Percentiles rank a stretch among this genome's conserved stretches.
These are phyloP conservation scores for Pristionchus maxplancki DNA, from an alignment of 2,888 invertebrate species.

Conservation along the genomic window DNA sequence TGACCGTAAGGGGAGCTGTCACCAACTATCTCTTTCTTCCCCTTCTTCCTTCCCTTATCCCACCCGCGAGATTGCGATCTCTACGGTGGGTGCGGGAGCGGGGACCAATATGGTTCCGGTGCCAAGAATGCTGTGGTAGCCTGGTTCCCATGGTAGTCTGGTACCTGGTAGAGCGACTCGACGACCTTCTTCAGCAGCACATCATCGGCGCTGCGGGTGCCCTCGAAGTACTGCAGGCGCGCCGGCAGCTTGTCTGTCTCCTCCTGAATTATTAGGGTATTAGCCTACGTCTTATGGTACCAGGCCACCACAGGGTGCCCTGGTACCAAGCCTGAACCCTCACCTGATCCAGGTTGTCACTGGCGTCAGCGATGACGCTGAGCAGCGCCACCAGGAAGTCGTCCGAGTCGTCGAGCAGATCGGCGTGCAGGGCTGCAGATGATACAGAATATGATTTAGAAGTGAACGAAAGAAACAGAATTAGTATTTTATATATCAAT, in stretches of 20 bases:
- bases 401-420: slow-evolving; percentile 65
- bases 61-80: neutral
- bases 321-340: neutral
- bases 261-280: neutral
- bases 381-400: slow-evolving; percentile 67
- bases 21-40: slow-evolving; percentile 53
- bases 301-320: too few relatives aligned
- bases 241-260: slow-evolving; percentile 64
- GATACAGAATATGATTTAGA: too few relatives aligned
- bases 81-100: neutral
- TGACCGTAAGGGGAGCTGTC: slow-evolving; percentile 43
- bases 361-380: slow-evolving; percentile 66
- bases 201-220: slow-evolving; percentile 58
- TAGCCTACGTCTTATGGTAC: too few relatives aligned
- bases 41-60: slow-evolving; percentile 34
- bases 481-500: too few relatives aligned
- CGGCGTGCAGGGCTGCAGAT: slow-evolving; percentile 63
- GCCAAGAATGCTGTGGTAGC: too few relatives aligned
- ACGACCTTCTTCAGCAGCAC: slow-evolving; percentile 66
- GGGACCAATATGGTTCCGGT: too few relatives aligned
- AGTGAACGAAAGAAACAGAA: too few relatives aligned
- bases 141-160: neutral
- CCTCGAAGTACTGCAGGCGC: slow-evolving; percentile 70
- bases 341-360: slow-evolving; percentile 62
- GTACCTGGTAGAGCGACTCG: slow-evolving; percentile 71